Conservation (phyloP, 2,888 invertebrate genomes). For the Tethea ocularis region DNA sequence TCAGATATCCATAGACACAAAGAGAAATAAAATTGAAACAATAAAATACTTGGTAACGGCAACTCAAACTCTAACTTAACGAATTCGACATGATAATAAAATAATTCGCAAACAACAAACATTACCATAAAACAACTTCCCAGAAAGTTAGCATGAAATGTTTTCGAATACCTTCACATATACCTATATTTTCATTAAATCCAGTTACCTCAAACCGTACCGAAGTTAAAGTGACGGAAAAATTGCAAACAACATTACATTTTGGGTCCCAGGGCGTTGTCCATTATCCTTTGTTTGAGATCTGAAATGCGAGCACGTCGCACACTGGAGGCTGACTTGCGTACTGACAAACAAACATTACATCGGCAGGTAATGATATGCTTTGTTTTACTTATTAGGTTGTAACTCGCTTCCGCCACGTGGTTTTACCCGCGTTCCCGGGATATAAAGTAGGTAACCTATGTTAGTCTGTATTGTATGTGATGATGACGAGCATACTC, state of each 20-base stretch:
- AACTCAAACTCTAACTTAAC: no score
- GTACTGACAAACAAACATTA: background rate
- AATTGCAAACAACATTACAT: background rate
- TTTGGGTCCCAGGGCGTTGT: background rate
- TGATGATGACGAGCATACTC: no score
- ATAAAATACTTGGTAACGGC: no score
- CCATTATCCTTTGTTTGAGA: slow-evolving; percentile 1
- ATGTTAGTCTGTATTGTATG: no score
- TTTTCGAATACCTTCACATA: background rate
- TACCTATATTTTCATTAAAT: background rate
- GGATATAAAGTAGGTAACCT: no score
- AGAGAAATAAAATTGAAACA: no score
- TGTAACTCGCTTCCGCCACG: no score
- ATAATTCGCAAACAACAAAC: background rate
- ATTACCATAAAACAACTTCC: background rate
- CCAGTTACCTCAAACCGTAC: background rate
- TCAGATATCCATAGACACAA: no score
- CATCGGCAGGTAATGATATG: no score
- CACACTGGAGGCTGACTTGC: background rate
- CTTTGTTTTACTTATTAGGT: no score
- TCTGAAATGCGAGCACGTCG: background rate
- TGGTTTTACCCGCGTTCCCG: no score
- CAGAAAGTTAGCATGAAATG: background rate
- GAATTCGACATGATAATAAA: background rate
- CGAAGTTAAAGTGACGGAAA: background rate